Evolutionary conservation across 2,888 invertebrate species (phyloP), one percentile per base, ranked within the genome.

Genomic region (Glaucopsyche alexis): DNA sequence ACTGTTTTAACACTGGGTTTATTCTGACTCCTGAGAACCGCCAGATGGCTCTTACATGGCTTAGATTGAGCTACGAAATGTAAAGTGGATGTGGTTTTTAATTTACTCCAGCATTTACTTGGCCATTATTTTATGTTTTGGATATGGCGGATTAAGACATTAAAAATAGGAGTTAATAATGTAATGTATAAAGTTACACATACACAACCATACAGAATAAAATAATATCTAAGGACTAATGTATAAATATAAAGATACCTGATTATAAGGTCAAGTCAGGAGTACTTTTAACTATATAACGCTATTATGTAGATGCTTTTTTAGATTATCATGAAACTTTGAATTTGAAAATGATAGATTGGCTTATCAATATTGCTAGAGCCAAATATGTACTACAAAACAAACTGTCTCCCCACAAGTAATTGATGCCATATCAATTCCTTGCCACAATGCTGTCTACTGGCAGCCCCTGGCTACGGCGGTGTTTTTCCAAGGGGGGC

Each of bases 401-500:
- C 55, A 55, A 29, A 29, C 55, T 11, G 55, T 19, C 11, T 55
- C 55, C 19, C 55, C 19, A 42, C 73, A 65, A 72, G 71, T 69
- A 64, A 16, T 74, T 60, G 70, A 77, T 72, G 65, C 72, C 76
- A 71, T 66, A 71, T 76, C 75, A 74, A 76, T 69, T 65, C 19
- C 72, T 75, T 72, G 49, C 49, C 45, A 71, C 64, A 40, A 42
- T 67, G 65, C 72, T 72, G 75, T 74, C 75, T 74, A 74, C 72
- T 80, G 81, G 84, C 86, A 89, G 89, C 86, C 87, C 84, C 81
- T 76, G 79, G 81, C 84, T 82, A 83, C 84, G 85, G 84, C 83
- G 84, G 87, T 90, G 88, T 90, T 90, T 90, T 88, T 87, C 86
- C 83, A 86, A 86, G 90, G 89, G 82, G 66, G 87, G 81, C 78